phyloP scores from a whole-genome alignment of 2,797 vertebrate species.

The Eurystomus glaucurus region DNA sequence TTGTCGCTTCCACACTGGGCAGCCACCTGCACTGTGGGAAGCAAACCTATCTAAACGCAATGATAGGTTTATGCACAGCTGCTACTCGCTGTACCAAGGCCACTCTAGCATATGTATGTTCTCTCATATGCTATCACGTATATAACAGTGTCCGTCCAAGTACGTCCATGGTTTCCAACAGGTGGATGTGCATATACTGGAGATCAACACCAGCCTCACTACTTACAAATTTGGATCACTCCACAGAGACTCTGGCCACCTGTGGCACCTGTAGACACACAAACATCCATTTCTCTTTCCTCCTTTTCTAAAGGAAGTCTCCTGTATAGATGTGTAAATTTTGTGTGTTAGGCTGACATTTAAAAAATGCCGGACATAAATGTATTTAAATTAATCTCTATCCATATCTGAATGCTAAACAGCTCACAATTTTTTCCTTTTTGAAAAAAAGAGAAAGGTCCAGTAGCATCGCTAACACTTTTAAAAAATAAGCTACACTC shows the following conservation, averaged over 20 bases:
- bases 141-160: too few species aligned
- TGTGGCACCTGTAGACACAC: background rate
- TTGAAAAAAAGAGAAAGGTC: background rate
- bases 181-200: background rate
- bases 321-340: background rate
- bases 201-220: background rate
- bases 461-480: background rate
- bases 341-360: background rate
- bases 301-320: background rate
- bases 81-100: background rate
- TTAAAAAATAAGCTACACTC: background rate
- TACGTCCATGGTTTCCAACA: background rate
- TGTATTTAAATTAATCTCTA: background rate
- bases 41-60: background rate
- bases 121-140: background rate
- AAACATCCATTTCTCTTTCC: background rate
- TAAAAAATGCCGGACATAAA: background rate
- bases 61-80: background rate
- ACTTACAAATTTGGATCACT: background rate
- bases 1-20: background rate
- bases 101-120: background rate
- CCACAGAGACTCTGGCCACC: background rate
- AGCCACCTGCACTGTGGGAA: background rate
- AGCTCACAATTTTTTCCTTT: background rate
- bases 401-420: background rate